Conservation (phyloP, 2,888 invertebrate genomes). For the Amblyjoppa fuscipennis region DNA sequence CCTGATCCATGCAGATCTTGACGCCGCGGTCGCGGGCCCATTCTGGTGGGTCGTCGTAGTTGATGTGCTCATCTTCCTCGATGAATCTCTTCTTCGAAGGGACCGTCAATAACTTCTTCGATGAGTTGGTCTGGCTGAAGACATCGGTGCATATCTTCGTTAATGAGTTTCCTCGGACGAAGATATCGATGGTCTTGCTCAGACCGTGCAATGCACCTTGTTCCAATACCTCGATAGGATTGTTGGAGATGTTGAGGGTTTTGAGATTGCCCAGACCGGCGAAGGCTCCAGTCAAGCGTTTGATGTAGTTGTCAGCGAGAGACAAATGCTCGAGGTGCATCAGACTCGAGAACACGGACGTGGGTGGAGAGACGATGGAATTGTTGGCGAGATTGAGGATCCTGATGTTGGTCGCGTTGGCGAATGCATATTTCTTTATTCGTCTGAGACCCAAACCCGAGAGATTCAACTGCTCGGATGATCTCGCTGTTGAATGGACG, state of each 20-base stretch:
- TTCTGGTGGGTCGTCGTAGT: constrained; percentile 8
- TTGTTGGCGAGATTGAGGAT: constrained; percentile 74
- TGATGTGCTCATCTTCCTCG: background rate
- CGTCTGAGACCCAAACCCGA: constrained; percentile 66
- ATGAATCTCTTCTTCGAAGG: constrained; percentile 6
- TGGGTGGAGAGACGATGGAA: constrained; percentile 69
- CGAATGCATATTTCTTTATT: constrained; percentile 72
- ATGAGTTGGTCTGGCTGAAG: constrained; percentile 57
- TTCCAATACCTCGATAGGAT: constrained; percentile 66
- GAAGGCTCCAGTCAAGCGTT: constrained; percentile 55
- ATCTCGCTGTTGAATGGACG: constrained; percentile 33
- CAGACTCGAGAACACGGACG: constrained; percentile 74
- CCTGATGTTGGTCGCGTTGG: constrained; percentile 65
- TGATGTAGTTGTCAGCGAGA: constrained; percentile 66
- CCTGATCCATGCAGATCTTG: constrained; percentile 69
- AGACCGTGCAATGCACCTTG: constrained; percentile 74
- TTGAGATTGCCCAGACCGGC: constrained; percentile 71
- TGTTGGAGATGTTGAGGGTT: constrained; percentile 72
- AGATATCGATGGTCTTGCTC: constrained; percentile 63
- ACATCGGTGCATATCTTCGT: constrained; percentile 71
- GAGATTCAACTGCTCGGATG: constrained; percentile 66
- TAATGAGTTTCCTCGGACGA: constrained; percentile 68
- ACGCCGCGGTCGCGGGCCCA: constrained; percentile 30
- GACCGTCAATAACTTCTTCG: background rate
- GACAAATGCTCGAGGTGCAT: constrained; percentile 71